Percentiles rank a stretch among this genome's conserved stretches.
Conservation (phyloP, 1,140 invertebrate species). For the Sesamia nonagrioides region DNA sequence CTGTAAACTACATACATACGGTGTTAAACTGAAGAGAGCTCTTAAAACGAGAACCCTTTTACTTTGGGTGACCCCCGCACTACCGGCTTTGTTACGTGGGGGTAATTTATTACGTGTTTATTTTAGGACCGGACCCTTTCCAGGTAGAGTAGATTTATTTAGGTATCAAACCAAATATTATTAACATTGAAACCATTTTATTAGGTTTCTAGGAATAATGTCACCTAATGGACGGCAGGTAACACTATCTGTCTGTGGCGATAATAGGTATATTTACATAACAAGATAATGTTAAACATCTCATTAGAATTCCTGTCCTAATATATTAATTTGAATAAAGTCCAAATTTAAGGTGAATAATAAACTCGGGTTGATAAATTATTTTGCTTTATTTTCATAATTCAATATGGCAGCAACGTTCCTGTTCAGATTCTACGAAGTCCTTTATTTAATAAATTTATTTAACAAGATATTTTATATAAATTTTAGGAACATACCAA, state of each 20-base stretch:
- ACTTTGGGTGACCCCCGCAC: slow-evolving; percentile 49
- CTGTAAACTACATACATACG: slow-evolving; percentile 52
- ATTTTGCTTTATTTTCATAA: not conserved
- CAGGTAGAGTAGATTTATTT: slow-evolving; percentile 20
- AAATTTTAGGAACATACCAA: not conserved
- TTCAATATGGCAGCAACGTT: not conserved
- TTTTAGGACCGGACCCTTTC: slow-evolving; percentile 25
- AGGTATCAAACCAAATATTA: slow-evolving; percentile 41
- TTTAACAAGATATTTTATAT: not conserved
- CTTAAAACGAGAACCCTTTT: slow-evolving; percentile 55
- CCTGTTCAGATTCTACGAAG: not conserved
- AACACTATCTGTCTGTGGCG: not conserved
- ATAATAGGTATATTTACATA: slow-evolving; percentile 34
- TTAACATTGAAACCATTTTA: slow-evolving; percentile 32
- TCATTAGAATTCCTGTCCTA: not conserved
- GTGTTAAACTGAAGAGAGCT: slow-evolving; percentile 51
- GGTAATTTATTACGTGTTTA: slow-evolving; percentile 46
- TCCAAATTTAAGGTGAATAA: not conserved
- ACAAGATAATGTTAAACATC: slow-evolving; percentile 25
- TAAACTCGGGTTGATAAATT: not conserved
- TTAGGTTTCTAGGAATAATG: slow-evolving; percentile 21
- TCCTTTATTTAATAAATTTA: not conserved
- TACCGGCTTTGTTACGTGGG: slow-evolving; percentile 43
- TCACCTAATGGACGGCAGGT: slow-evolving; percentile 11
- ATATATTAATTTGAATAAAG: slow-evolving; percentile 3